Evolutionary conservation across 2,113 vertebrate species (phyloP), one percentile per base, ranked within the genome.

Genomic region (Phyllostomus hastatus): DNA sequence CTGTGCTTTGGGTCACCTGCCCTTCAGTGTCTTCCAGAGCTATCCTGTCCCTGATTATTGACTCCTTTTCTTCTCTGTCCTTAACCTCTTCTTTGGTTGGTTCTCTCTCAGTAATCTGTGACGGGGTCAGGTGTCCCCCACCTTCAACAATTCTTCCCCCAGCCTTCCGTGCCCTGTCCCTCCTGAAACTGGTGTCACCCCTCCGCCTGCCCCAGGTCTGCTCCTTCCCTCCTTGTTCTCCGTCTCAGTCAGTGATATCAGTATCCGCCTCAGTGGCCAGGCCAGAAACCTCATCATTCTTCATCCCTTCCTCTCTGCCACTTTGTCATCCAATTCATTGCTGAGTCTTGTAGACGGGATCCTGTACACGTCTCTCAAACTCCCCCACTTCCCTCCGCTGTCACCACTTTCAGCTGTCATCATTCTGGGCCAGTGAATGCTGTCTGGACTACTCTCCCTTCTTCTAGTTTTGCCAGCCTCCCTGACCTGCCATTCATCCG

Each of bases 171-270:
- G 11, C 38, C 14, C 66, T 64, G 0, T 59, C 4, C 67, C 24
- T 73, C 85, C 91, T 93, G 72, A 66, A 83, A 79, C 19, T 28
- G n/a, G 88, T 4, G 72, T 80, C 15, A 10, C 24, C 35, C 61
- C 24, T 52, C 41, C 2, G 26, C 48, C 26, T 1, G 1, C 8
- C 9, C 14, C 31, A 5, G 16, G 38, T 26, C 33, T 48, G n/a
- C 8, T 12, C 64, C 17, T 15, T 78, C 26, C 41, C 41, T 38
- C 70, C 41, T 28, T 28, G 59, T 26, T 10, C 33, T 28, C 33
- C n/a, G 1, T 31, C 26, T 50, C 31, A 31, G 85, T 28, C 8
- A 64, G 22, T 28, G 50, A 33, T 59, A 14, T 50, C 46, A 54
- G 48, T 35, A 41, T 41, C 78, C 50, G 33, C 22, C 35, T 11